Base-by-base conservation (phyloP, 2,113 vertebrate genomes). In the Azemiops feae region DNA sequence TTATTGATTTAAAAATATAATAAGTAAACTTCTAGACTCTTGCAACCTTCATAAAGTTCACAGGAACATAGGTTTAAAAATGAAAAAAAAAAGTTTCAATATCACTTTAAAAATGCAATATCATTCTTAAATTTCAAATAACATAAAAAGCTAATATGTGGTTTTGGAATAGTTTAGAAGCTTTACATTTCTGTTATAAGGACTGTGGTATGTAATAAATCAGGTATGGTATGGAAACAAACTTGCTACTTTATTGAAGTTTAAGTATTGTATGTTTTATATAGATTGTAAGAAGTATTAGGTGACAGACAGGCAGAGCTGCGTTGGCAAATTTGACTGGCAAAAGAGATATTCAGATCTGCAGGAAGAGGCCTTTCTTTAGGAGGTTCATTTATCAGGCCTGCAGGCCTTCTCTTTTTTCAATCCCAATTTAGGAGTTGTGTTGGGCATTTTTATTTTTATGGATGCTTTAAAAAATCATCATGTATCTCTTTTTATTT, bases 221-320 rank as follows among this genome's bases (percentile, higher is more conserved):
- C 54, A 89, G 6, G 47, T 50, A 92, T 34, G 45, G 85, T 88
- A 92, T 12, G 45, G 92, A 96, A 95, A 95, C 54, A 90, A 95
- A 95, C 60, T 91, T 85, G 86, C 94, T 94, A 86, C 64, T 89
- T 0, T 92, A 64, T 23, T 93, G 95, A 94, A 96, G 74, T 92
- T 93, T 94, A 95, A 91, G 57, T 92, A 45, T 52, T 87, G 43
- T 92, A 39, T 22, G 10, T 50, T 90, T 93, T 93, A 96, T 89
- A 93, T 27, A 22, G 52, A 54, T 18, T 39, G 74, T 18, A 58
- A 25, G n/a, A 91, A 55, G 81, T 43, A 58, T 91, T 60, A 69
- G 30, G 50, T 45, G 27, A 69, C 43, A 91, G 74, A 27, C 50
- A 92, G 85, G 85, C 85, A 52, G 30, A 20, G 5, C 30, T 39